Base-by-base conservation (phyloP, 92 coral and sea anemone species). In the Epizoanthus illoricatus region DNA sequence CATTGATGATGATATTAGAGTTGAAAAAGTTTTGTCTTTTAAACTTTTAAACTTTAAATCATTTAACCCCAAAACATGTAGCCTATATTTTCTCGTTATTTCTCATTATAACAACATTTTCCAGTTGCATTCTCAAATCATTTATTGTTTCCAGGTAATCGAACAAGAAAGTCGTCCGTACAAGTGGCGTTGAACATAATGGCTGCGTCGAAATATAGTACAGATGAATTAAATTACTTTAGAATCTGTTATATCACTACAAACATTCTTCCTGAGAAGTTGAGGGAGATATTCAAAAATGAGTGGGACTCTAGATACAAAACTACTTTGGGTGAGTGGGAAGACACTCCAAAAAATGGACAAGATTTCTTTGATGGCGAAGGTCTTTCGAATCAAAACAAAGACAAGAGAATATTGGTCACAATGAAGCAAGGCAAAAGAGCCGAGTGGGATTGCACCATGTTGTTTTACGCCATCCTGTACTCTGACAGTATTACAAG, bases 281-380 rank as follows among this genome's bases (percentile, higher is more conserved):
- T 91, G 59, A 62, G 91, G 23, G 18, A 69, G 3, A 81, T 91
- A 19, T 91, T 91, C 69, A 91, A 78, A 74, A 83, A 79, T 42
- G 91, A 88, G 66, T 91, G 94, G 94, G 70, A 88, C 80, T 71
- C 42, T 20, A 52, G 88, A 6, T 71, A 91, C 85, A 76, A 66
- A 28, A 0, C 39, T 4, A 83, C 85, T 0, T 70, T 78, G 2
- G 94, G 91, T 0, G 33, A 61, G 58, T 91, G 94, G 94, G 62
- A 73, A 45, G 89, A 90, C 75, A 85, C 87, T 23, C 6, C 56
- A 21, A 69, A 18, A 24, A 90, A 88, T 41, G 89, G 94, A 8
- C 13, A 67, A 7, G 84, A 74, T 1, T 85, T 90, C 62, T 86
- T 83, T 19, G 69, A 83, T 42, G 6, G 15, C 5, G 84, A 78